Conservation (phyloP, 1,140 invertebrate genomes). For the Saxidomus purpurata region DNA sequence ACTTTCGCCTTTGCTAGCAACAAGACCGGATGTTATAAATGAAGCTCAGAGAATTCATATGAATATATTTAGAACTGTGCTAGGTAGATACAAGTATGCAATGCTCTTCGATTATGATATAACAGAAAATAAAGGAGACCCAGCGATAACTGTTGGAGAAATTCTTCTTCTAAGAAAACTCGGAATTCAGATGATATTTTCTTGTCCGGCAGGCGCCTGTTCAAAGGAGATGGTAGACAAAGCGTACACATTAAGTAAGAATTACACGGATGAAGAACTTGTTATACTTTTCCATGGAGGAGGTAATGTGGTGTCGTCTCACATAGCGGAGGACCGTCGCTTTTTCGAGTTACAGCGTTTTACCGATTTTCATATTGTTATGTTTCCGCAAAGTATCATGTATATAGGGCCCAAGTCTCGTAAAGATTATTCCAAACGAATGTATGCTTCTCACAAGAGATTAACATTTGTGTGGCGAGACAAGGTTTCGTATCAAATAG, state of each 20-base stretch:
- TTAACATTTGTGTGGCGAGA: not conserved
- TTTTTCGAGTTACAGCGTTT: not conserved
- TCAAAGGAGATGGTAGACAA: not conserved
- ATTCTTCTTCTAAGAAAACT: not conserved
- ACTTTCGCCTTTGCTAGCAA: not conserved
- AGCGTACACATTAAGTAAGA: not conserved
- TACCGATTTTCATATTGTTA: not conserved
- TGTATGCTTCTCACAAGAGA: not conserved
- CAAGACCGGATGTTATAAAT: not conserved
- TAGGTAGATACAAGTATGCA: slow-evolving; percentile 7
- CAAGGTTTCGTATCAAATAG: no score
- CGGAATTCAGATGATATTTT: not conserved
- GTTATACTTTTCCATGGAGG: slow-evolving; percentile 5
- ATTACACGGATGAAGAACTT: not conserved
- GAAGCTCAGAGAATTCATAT: slow-evolving; percentile 18
- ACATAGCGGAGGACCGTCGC: no score
- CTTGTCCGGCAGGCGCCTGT: not conserved
- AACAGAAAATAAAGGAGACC: slow-evolving; percentile 2
- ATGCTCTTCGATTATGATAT: slow-evolving; percentile 6
- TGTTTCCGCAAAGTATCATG: not conserved
- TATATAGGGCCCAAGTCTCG: not conserved
- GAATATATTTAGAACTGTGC: not conserved
- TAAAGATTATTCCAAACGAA: not conserved
- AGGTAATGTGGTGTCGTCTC: not conserved
- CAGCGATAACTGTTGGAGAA: not conserved